phyloP scores from a whole-genome alignment of 2,113 vertebrate species.

The Capreolus pygargus region DNA sequence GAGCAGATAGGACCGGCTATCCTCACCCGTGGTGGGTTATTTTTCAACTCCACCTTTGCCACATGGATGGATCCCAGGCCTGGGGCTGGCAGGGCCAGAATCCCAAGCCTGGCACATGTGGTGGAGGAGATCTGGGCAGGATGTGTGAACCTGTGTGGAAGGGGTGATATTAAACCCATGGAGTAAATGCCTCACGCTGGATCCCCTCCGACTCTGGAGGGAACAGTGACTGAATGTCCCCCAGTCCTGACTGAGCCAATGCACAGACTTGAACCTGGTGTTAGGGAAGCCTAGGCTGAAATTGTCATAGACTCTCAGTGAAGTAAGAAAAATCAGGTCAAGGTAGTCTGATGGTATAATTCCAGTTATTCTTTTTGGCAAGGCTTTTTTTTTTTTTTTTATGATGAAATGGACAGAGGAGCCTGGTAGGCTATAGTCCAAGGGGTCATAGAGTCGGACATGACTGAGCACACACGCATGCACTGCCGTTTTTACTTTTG shows the following conservation, averaged over 20 bases:
- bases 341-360: not conserved
- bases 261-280: not conserved
- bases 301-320: not conserved
- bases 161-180: not conserved
- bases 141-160: accelerated
- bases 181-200: accelerated
- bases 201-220: accelerated
- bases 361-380: not conserved
- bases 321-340: not conserved
- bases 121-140: not conserved
- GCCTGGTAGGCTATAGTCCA: not conserved
- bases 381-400: not conserved
- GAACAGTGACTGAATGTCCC: not conserved
- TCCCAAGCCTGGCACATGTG: not conserved
- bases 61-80: not conserved
- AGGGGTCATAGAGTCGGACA: not conserved
- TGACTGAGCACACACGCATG: not conserved
- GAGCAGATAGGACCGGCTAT: not conserved
- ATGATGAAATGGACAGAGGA: not conserved
- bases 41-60: not conserved
- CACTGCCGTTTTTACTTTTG: not conserved
- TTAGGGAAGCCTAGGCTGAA: not conserved
- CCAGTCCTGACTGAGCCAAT: not conserved
- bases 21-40: not conserved
- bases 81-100: accelerated